Evolutionary conservation across 2,797 vertebrate species (phyloP), one percentile per base, ranked within the genome.

Genomic region (Sebastes minor): DNA sequence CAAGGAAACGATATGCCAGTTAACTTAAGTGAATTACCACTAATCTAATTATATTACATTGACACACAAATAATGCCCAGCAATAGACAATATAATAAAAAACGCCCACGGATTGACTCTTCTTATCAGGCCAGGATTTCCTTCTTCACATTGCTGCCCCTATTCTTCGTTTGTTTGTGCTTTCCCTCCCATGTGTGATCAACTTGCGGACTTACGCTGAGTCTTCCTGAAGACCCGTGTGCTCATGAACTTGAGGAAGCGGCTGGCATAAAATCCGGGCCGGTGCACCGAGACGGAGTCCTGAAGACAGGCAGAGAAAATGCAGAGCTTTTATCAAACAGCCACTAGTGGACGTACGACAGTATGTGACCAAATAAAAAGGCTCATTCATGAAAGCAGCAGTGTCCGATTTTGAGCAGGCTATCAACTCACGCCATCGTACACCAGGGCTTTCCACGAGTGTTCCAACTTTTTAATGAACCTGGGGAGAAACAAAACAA

Each of bases 171-270:
- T 6, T 23, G 12, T 64, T 33, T 66, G 16, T 16, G 13, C 18
- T 35, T 16, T 16, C 3, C n/a, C 35, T 30, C 25, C 4, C n/a
- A n/a, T 27, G 27, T 25, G 46, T 32, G 46, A 69, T 71, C 10
- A n/a, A 62, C 68, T 62, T 25, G 46, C n/a, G 33, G 61, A 94
- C 97, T 97, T 96, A 99, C 98, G 96, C 83, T 98, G 97, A 88
- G 94, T 95, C 95, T 99, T 99, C 94, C 97, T 97, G 96, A 99
- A 99, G 89, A 99, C 98, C 77, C 96, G 95, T 56, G 96, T 95
- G 94, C 96, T 99, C 98, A 99, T 99, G 94, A 99, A 99, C 94
- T 99, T 99, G 73, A 99, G 96, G 96, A 99, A 99, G 90, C 98
- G 97, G 86, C 97, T 97, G 78, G 98, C 98, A 64, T 99, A 99